phyloP scores from a whole-genome alignment of 2,113 vertebrate genomes.

The Alces alces region DNA sequence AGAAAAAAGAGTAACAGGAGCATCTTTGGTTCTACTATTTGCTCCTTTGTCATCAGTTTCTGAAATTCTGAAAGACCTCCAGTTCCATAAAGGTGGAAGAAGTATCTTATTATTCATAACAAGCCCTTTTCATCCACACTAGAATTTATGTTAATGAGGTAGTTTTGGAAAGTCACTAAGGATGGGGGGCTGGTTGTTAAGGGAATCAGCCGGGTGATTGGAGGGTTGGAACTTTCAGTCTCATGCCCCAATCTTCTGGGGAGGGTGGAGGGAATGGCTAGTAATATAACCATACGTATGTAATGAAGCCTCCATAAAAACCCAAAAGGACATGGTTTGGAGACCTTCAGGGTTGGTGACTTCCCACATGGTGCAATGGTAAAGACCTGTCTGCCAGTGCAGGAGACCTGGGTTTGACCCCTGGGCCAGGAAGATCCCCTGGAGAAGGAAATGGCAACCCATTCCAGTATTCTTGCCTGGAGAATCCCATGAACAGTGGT shows the following conservation, averaged over 20 bases:
- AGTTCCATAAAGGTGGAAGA: background rate
- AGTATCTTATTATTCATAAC: background rate
- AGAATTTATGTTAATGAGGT: background rate
- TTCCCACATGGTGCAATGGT: background rate
- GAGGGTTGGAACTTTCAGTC: background rate
- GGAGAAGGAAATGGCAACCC: background rate
- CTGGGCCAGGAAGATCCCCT: background rate
- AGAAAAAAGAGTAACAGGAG: background rate
- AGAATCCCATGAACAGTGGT: background rate
- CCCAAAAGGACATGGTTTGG: background rate
- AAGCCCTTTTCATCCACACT: background rate
- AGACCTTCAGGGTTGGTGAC: background rate
- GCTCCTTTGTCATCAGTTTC: background rate
- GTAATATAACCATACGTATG: background rate
- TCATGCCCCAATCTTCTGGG: background rate
- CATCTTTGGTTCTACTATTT: background rate
- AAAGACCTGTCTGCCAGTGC: background rate
- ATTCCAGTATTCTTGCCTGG: background rate
- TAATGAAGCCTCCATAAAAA: background rate
- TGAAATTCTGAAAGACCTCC: background rate
- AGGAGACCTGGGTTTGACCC: background rate
- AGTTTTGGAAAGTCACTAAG: background rate
- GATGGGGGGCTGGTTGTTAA: background rate
- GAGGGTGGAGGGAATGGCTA: background rate
- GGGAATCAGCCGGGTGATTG: background rate